A percentile compares a stretch with the other conserved stretches of the same genome.
These are phyloP conservation scores for Centropyge bicolor DNA, from an alignment of 2,797 vertebrate species.

Conservation along the genomic window DNA sequence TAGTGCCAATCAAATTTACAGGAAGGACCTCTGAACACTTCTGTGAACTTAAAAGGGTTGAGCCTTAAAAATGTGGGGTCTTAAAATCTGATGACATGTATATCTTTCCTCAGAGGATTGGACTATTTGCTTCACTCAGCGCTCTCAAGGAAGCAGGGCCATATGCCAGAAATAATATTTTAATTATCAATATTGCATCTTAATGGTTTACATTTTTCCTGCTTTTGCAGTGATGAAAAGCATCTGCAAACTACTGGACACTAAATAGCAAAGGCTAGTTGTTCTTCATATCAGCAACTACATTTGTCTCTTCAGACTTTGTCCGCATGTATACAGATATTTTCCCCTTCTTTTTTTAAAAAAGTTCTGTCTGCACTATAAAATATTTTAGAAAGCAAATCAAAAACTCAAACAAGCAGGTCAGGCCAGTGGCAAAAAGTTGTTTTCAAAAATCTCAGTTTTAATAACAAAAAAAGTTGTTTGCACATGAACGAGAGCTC, in stretches of 20 bases:
- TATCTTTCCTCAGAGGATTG: constrained; percentile 69
- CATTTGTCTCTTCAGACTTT: background rate
- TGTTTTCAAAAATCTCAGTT: too few relatives aligned
- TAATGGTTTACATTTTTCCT: constrained; percentile 40
- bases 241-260: constrained; percentile 23
- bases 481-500: too few relatives aligned
- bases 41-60: constrained; percentile 55
- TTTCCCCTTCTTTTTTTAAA: too few relatives aligned
- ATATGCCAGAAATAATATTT: constrained; percentile 42
- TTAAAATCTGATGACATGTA: constrained; percentile 72
- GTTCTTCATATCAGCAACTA: background rate
- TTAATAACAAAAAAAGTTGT: too few relatives aligned
- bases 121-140: constrained; percentile 51
- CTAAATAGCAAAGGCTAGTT: background rate
- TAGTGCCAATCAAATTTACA: constrained; percentile 72
- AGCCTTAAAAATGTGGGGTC: constrained; percentile 47
- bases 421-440: too few relatives aligned
- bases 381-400: too few relatives aligned
- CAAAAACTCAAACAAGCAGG: too few relatives aligned
- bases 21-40: constrained; percentile 58
- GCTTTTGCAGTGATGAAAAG: constrained; percentile 26
- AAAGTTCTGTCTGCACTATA: too few relatives aligned
- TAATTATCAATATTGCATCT: constrained; percentile 51
- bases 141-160: constrained; percentile 47
- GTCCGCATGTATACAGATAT: too few relatives aligned